Conservation (phyloP, 2,888 invertebrate species). For the Trichacis sp. region DNA sequence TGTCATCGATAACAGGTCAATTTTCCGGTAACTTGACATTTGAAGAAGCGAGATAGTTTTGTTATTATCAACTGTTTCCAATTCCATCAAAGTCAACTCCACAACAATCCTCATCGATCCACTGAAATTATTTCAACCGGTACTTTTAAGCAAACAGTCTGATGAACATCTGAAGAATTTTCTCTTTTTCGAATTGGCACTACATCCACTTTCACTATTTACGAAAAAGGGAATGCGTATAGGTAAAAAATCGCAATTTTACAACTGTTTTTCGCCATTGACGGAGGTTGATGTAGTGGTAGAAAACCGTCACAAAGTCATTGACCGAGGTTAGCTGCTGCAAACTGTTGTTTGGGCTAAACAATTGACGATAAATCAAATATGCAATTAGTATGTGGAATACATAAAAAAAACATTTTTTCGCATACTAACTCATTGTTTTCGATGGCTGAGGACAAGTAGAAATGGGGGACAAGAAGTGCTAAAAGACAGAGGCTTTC, state of each 20-base stretch:
- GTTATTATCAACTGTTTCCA: not conserved
- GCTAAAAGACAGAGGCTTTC: conserved; percentile 60
- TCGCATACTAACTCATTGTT: not conserved
- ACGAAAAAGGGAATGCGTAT: conserved; percentile 11
- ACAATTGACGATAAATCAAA: not conserved
- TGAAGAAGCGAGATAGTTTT: conserved; percentile 25
- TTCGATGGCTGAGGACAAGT: conserved; percentile 51
- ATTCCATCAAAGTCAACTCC: not conserved
- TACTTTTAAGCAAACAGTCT: not conserved
- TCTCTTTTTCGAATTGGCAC: not conserved
- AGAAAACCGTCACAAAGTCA: conserved; percentile 15
- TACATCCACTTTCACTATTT: conserved; percentile 4
- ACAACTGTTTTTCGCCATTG: conserved; percentile 2
- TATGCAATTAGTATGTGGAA: conserved; percentile 41
- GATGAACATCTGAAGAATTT: not conserved
- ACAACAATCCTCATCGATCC: not conserved
- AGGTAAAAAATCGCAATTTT: conserved; percentile 1
- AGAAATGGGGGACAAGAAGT: conserved; percentile 60
- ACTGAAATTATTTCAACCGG: conserved; percentile 1
- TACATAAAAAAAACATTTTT: conserved; percentile 37
- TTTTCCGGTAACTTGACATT: conserved; percentile 34
- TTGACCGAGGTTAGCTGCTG: conserved; percentile 48
- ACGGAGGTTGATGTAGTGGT: not conserved
- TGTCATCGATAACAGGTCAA: conserved; percentile 53
- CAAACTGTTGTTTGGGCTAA: not conserved